Base-by-base conservation (phyloP, 2,797 vertebrate species). In the Salmo trutta region DNA sequence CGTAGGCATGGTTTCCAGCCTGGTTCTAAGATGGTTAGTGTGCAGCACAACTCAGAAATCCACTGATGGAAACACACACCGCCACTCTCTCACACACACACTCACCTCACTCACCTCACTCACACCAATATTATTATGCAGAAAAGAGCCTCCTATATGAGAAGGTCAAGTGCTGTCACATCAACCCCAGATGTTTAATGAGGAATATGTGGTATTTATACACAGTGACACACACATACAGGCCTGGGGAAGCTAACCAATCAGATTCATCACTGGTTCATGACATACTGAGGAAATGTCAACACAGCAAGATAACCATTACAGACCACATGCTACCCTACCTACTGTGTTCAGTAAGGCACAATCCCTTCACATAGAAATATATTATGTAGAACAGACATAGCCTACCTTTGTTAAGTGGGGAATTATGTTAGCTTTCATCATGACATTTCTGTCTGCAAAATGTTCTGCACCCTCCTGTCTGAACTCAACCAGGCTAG, bases 21-120 rank as follows among this genome's bases (percentile, higher is more conserved):
- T 78, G 77, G 53, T 24, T 84, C 72, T 83, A 90, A 89, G 86
- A 78, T 81, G 85, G 85, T 90, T 87, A 87, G 10, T 4, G 71
- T 75, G 71, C 82, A 74, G 80, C 80, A 75, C 53, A 54, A 54
- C 75, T 79, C 79, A 85, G 85, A 89, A 89, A 91, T 84, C 83
- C 84, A 84, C n/a, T 10, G 80, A 84, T 71, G 76, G 83, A 75
- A 67, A 80, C 83, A 83, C 83, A 86, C 79, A 83, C 75, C 24
- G 62, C 74, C 33, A 81, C 73, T 76, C 70, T 80, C 72, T 65
- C 27, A 14, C 59, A 14, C 70, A 33, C 36, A 15, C 3, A 53
- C 67, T 81, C 41, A 29, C 27, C 41, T 10, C 59, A 64, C 59
- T 6, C 62, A 62, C n/a, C 14, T 27, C 21, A 65, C 62, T 10